These are phyloP conservation scores for Myotis findleyi DNA, from an alignment of 2,797 vertebrate genomes.

Conservation along the genomic window DNA sequence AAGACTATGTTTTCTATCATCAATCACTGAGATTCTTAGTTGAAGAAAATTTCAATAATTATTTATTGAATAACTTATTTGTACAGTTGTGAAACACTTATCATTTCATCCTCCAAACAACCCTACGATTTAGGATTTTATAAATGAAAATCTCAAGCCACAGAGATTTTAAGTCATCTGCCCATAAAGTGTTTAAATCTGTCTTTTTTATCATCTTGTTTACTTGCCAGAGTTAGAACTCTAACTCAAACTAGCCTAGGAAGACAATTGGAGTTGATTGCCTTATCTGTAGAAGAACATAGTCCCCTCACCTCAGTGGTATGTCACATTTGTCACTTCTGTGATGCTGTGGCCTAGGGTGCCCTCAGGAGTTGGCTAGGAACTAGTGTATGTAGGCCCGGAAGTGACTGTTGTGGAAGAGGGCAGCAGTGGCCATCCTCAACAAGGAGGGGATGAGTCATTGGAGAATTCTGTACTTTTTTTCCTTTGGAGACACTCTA, in stretches of 20 bases:
- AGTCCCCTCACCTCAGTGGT: neutral
- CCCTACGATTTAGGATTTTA: neutral
- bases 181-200: neutral
- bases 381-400: no score
- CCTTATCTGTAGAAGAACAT: neutral
- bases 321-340: neutral
- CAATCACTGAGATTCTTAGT: neutral
- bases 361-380: neutral
- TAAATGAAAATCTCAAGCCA: neutral
- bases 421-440: neutral
- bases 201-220: neutral
- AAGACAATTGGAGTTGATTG: conserved; percentile 19
- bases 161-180: neutral
- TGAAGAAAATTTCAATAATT: neutral
- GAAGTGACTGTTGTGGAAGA: neutral
- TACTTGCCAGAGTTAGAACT: neutral
- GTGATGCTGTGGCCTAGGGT: neutral
- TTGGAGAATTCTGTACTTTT: neutral
- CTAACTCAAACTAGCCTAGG: neutral
- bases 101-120: neutral
- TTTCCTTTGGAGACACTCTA: neutral
- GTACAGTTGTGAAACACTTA: neutral
- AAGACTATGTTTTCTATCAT: neutral
- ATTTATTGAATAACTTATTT: conserved; percentile 4
- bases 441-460: no score